These are phyloP conservation scores for Arvicanthis niloticus DNA, from an alignment of 2,113 vertebrate species.

Conservation along the genomic window DNA sequence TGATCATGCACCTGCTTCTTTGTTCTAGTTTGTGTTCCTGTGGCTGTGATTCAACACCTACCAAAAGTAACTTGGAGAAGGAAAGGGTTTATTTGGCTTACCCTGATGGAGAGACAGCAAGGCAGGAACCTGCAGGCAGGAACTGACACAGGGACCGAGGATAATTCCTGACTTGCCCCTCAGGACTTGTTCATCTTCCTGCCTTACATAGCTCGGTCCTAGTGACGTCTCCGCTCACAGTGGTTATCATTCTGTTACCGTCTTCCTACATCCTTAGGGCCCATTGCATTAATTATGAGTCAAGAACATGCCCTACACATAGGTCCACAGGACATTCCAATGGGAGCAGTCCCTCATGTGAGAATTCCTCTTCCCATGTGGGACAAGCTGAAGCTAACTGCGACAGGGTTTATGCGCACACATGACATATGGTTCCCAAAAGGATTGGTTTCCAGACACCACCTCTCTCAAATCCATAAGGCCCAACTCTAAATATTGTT, in stretches of 20 bases:
- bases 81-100: not conserved
- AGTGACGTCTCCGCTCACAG: not conserved
- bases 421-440: too few species aligned
- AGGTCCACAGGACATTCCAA: not conserved
- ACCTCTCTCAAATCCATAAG: not conserved
- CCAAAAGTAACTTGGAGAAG: not conserved
- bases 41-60: too few species aligned
- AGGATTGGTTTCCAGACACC: not conserved
- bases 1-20: not conserved
- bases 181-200: not conserved
- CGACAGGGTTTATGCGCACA: not conserved
- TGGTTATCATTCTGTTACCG: not conserved
- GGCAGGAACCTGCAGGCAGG: not conserved
- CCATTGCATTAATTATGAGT: not conserved
- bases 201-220: not conserved
- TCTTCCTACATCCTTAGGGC: not conserved
- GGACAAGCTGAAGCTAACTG: not conserved
- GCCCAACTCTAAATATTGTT: not conserved
- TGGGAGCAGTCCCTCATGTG: not conserved
- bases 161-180: not conserved
- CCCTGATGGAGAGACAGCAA: not conserved
- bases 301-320: not conserved
- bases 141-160: not conserved
- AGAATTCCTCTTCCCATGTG: not conserved
- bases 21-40: not conserved